phyloP scores from a whole-genome alignment of 1,140 invertebrate genomes.

The Nephila pilipes region DNA sequence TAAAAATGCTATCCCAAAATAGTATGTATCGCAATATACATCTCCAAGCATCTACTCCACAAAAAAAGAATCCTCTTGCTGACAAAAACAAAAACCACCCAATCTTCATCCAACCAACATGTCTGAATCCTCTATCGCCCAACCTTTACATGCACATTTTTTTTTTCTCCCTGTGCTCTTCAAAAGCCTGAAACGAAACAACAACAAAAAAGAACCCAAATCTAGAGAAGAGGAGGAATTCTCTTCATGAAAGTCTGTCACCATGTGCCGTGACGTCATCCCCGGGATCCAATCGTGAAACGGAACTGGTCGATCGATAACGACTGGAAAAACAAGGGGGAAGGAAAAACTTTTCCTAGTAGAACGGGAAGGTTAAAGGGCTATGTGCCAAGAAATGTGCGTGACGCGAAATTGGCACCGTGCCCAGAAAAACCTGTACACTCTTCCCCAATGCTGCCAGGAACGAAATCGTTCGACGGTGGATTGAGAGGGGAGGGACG shows the following conservation, averaged over 20 bases:
- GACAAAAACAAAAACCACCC: no score
- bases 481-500: background rate
- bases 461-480: background rate
- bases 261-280: constrained; percentile 55
- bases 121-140: no score
- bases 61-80: no score
- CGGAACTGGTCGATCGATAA: constrained; percentile 53
- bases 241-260: constrained; percentile 26
- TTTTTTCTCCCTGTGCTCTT: no score
- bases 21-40: no score
- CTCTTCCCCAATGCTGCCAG: background rate
- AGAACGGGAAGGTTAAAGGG: constrained; percentile 57
- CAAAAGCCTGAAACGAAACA: no score
- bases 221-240: background rate
- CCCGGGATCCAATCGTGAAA: constrained; percentile 15
- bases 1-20: no score
- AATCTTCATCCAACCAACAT: no score
- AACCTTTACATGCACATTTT: no score
- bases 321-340: constrained; percentile 16
- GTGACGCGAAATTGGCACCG: constrained; percentile 50
- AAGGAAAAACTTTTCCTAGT: constrained; percentile 10
- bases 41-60: no score
- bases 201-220: no score
- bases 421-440: constrained; percentile 63
- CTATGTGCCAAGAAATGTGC: constrained; percentile 45